Evolutionary conservation across 2,113 vertebrate genomes (phyloP).

Genomic region (Tragelaphus strepsiceros): DNA sequence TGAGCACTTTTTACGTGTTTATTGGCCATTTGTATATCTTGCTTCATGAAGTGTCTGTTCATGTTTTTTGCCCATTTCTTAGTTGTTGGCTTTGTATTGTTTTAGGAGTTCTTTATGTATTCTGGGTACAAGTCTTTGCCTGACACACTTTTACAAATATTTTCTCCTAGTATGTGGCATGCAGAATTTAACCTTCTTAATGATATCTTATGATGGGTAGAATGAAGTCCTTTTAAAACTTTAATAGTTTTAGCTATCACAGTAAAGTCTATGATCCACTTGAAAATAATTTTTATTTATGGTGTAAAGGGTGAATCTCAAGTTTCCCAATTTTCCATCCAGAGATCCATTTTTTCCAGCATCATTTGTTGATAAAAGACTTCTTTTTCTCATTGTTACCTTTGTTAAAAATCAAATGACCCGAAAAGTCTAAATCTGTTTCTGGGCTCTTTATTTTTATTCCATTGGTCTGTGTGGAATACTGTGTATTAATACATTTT

Average conservation of each 20-base stretch:
- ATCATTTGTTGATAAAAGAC: not conserved
- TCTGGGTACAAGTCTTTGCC: not conserved
- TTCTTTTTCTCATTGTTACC: not conserved
- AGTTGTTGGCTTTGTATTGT: not conserved
- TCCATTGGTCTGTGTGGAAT: not conserved
- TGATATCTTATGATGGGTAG: not conserved
- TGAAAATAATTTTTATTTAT: conserved; percentile 2
- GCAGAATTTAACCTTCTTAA: not conserved
- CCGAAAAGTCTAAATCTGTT: not conserved
- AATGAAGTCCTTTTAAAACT: not conserved
- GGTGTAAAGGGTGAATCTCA: not conserved
- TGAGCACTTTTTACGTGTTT: not conserved
- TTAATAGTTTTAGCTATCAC: not conserved
- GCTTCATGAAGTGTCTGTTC: not conserved
- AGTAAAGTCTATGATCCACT: not conserved
- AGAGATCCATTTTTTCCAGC: not conserved
- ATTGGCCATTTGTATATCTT: not conserved
- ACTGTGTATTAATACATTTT: not conserved
- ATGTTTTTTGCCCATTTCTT: not conserved
- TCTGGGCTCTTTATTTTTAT: not conserved
- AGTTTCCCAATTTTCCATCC: not conserved
- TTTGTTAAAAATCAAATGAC: not conserved
- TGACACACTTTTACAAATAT: not conserved
- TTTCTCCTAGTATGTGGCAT: not conserved
- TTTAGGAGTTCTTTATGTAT: not conserved